Percentiles rank a stretch among this genome's conserved stretches.
Conservation (phyloP, 2,797 vertebrate species). For the Borostomias antarcticus region DNA sequence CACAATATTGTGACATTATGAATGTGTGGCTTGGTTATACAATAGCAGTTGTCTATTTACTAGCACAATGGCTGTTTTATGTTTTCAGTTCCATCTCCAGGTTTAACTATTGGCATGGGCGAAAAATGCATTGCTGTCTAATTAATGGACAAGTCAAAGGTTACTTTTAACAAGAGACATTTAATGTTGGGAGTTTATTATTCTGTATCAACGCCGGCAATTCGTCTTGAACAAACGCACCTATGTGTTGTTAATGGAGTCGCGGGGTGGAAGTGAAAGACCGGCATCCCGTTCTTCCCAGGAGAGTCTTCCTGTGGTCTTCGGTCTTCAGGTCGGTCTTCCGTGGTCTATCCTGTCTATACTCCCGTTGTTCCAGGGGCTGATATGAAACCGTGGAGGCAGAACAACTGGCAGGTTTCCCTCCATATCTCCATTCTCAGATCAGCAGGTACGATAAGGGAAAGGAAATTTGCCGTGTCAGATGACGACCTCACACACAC, state of each 20-base stretch:
- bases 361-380: neutral
- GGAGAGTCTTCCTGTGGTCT: too few relatives aligned
- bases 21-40: too few relatives aligned
- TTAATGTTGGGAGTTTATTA: slow-evolving; percentile 35
- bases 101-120: too few relatives aligned
- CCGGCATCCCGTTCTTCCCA: too few relatives aligned
- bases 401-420: slow-evolving; percentile 33
- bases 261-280: neutral
- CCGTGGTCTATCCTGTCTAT: neutral
- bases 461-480: slow-evolving; percentile 11
- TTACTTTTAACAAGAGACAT: neutral
- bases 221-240: too few relatives aligned
- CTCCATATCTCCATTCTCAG: slow-evolving; percentile 18
- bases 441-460: slow-evolving; percentile 16
- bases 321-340: neutral
- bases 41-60: too few relatives aligned
- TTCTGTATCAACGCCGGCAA: neutral
- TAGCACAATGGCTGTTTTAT: too few relatives aligned
- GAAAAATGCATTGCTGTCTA: neutral
- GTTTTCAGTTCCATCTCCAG: too few relatives aligned
- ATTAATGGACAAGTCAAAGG: neutral
- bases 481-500: slow-evolving; percentile 16
- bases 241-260: neutral
- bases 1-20: too few relatives aligned
- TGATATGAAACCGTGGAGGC: slow-evolving; percentile 12